Evolutionary conservation across 2,113 vertebrate species (phyloP).

Genomic region (Gnathonemus echidnorhynchus): DNA sequence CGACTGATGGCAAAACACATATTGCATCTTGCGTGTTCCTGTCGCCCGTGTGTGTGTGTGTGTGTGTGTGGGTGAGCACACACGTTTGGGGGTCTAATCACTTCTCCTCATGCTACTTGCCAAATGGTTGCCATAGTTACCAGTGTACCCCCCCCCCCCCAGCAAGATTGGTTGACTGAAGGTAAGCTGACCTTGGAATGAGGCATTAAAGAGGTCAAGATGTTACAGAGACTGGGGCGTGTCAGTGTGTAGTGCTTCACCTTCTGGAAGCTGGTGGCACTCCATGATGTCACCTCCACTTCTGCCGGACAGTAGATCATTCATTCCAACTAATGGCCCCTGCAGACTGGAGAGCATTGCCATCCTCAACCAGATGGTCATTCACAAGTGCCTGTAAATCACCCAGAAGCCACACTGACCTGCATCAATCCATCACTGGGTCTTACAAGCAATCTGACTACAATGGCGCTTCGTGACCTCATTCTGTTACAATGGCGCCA

Average conservation of each 20-base stretch:
- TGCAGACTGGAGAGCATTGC: not conserved
- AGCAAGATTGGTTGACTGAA: constrained; percentile 34
- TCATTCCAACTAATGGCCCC: constrained; percentile 8
- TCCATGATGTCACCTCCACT: not conserved
- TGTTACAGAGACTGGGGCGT: not conserved
- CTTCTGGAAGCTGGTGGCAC: not conserved
- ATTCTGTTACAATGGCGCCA: constrained; percentile 38
- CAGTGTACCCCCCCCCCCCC: constrained; percentile 17
- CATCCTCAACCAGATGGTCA: constrained; percentile 22
- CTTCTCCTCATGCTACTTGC: not conserved
- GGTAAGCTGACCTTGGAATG: constrained; percentile 43
- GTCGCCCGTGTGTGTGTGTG: not conserved
- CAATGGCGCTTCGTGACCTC: not conserved
- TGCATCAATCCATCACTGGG: constrained; percentile 2
- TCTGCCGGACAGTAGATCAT: constrained; percentile 7
- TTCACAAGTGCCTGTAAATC: constrained; percentile 11
- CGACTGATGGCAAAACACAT: not conserved
- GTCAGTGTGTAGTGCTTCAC: not conserved
- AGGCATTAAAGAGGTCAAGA: not conserved
- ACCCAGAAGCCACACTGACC: constrained; percentile 15
- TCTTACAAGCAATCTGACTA: not conserved
- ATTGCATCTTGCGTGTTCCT: not conserved
- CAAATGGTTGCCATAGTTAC: constrained; percentile 43
- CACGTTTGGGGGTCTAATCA: not conserved
- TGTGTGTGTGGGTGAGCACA: not conserved